Evolutionary conservation across 2,888 invertebrate genomes (phyloP).

Genomic region (Oxytorus armatus): DNA sequence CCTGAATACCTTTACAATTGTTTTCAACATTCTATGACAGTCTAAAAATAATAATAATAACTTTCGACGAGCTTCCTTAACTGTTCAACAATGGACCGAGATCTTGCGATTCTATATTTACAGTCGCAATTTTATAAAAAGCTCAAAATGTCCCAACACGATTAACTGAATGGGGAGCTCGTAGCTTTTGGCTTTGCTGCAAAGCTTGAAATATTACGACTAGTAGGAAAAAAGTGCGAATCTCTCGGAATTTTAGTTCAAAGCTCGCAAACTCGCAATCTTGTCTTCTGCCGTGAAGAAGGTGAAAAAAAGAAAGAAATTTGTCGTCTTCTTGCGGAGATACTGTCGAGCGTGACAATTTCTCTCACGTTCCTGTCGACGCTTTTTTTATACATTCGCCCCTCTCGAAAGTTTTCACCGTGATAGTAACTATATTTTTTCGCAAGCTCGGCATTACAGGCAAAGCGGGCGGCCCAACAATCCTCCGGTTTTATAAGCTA

Average conservation of each 20-base stretch:
- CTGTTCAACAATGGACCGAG: not conserved
- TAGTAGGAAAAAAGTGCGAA: not conserved
- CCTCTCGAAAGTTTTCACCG: conserved; percentile 20
- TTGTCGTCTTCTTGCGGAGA: not conserved
- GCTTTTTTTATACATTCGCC: not conserved
- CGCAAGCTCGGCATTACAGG: conserved; percentile 27
- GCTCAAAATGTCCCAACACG: conserved; percentile 8
- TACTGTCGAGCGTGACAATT: conserved; percentile 2
- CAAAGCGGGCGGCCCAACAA: not conserved
- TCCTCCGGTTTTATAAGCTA: not conserved
- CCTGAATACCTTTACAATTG: not conserved
- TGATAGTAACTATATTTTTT: conserved; percentile 42
- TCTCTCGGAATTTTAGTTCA: not conserved
- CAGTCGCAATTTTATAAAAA: conserved; percentile 1
- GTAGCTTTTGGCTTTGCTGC: not conserved
- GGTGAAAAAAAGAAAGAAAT: not conserved
- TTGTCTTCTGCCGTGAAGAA: not conserved
- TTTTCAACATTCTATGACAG: not conserved
- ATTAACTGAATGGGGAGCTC: not conserved
- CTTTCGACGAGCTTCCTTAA: conserved; percentile 4
- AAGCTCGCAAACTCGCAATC: conserved; percentile 2
- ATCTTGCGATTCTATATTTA: conserved; percentile 16
- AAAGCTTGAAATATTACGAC: conserved; percentile 8
- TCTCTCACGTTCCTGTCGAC: conserved; percentile 5
- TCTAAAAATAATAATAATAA: not conserved